Percentiles rank a stretch among this genome's conserved stretches.
Conservation (phyloP, 2,113 vertebrate species). For the Saiga tatarica region DNA sequence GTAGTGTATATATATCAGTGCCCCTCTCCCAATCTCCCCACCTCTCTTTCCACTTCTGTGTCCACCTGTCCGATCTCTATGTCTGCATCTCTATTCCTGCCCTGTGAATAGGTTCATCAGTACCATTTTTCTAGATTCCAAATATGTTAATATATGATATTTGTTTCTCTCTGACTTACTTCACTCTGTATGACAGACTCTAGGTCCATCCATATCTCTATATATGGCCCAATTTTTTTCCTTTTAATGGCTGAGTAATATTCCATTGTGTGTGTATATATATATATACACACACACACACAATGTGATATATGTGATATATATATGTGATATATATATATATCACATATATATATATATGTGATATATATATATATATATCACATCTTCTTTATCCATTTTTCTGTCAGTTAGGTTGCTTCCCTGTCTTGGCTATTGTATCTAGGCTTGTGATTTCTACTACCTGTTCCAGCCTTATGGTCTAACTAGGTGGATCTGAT, state of each 20-base stretch:
- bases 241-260: not conserved
- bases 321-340: too few relatives aligned
- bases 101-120: not conserved
- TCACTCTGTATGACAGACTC: not conserved
- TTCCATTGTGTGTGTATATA: not conserved
- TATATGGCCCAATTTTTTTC: not conserved
- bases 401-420: not conserved
- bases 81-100: not conserved
- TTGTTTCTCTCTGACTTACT: not conserved
- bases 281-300: too few relatives aligned
- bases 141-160: not conserved
- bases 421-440: not conserved
- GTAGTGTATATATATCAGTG: not conserved
- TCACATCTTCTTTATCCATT: not conserved
- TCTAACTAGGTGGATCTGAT: constrained; percentile 93
- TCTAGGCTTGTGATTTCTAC: constrained; percentile 95
- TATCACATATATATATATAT: too few relatives aligned
- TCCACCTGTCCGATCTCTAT: not conserved
- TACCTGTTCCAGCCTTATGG: constrained; percentile 86
- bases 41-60: not conserved
- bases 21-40: not conserved
- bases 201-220: not conserved
- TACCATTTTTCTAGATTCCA: not conserved
- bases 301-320: too few relatives aligned
- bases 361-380: too few relatives aligned